Evolutionary conservation across 2,888 invertebrate genomes (phyloP).

Genomic region (Onthophagus sagittarius): DNA sequence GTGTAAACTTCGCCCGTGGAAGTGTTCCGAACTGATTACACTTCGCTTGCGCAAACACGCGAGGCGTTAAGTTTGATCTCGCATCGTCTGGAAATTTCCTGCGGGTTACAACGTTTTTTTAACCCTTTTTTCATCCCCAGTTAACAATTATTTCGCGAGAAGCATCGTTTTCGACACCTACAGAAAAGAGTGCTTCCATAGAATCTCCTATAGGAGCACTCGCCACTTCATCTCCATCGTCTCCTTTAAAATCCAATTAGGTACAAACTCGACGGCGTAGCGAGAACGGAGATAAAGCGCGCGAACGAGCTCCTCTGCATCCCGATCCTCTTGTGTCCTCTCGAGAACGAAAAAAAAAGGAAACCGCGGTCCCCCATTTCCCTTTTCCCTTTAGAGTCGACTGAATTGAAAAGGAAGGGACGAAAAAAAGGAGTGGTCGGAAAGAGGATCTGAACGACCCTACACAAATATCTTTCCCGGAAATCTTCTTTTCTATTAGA

Average conservation of each 20-base stretch:
- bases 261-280: not conserved
- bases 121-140: not conserved
- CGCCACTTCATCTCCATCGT: not conserved
- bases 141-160: not conserved
- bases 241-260: not conserved
- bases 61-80: not conserved
- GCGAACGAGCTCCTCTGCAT: not conserved
- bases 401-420: not conserved
- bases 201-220: not conserved
- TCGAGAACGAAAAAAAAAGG: not conserved
- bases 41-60: constrained; percentile 10
- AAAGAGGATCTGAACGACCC: not conserved
- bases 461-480: not conserved
- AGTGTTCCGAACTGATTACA: constrained; percentile 18
- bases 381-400: not conserved
- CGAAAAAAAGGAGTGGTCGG: not conserved
- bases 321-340: not conserved
- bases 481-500: not conserved
- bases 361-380: not conserved
- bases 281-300: not conserved
- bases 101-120: not conserved
- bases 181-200: not conserved
- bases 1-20: constrained; percentile 14
- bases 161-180: not conserved
- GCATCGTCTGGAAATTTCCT: not conserved